These are phyloP conservation scores for Leptogaster cylindrica DNA, from an alignment of 2,888 invertebrate genomes.

Conservation along the genomic window DNA sequence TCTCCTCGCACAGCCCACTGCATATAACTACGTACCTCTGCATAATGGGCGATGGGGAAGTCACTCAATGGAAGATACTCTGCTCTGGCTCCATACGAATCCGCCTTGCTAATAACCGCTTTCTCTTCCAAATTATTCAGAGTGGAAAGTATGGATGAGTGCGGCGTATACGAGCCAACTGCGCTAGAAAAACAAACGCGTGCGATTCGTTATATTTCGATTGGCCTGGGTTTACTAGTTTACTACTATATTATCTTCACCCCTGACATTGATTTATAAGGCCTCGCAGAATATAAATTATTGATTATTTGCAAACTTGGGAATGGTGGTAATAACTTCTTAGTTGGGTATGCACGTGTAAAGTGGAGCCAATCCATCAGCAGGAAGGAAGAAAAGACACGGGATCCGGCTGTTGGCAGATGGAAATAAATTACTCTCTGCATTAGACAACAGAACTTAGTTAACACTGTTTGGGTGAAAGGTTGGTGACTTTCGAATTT, in stretches of 20 bases:
- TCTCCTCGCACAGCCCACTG: not conserved
- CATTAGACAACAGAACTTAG: too few species aligned
- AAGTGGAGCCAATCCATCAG: too few species aligned
- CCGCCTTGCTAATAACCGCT: slow-evolving; percentile 40
- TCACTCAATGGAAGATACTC: slow-evolving; percentile 5
- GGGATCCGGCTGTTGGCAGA: too few species aligned
- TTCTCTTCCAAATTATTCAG: slow-evolving; percentile 47
- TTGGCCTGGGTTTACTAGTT: too few species aligned
- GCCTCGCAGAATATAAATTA: too few species aligned
- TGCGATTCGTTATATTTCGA: not conserved
- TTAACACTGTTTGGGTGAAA: too few species aligned
- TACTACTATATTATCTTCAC: not conserved
- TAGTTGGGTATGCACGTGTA: too few species aligned
- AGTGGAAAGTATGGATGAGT: slow-evolving; percentile 44
- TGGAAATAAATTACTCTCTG: too few species aligned
- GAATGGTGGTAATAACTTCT: too few species aligned
- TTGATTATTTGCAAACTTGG: too few species aligned
- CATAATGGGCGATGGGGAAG: slow-evolving; percentile 15
- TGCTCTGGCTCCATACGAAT: slow-evolving; percentile 6
- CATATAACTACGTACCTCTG: not conserved
- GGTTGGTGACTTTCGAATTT: too few species aligned
- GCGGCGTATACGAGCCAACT: not conserved
- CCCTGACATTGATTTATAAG: slow-evolving; percentile 13
- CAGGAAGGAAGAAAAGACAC: too few species aligned
- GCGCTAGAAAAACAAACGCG: slow-evolving; percentile 18